phyloP scores from a whole-genome alignment of 2,797 vertebrate genomes.

The Rhabdophis nuchalis region DNA sequence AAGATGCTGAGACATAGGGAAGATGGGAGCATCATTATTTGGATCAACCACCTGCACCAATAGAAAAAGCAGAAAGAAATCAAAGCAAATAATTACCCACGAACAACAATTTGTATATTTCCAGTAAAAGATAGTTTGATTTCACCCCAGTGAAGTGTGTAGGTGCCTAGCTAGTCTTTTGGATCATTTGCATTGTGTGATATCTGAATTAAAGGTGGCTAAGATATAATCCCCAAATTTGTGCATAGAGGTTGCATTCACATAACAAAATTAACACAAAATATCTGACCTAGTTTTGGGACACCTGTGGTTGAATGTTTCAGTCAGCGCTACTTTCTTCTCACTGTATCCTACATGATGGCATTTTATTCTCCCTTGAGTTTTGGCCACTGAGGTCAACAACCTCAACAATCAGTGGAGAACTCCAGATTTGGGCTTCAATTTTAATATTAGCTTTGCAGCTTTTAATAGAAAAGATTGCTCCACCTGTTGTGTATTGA shows the following conservation, averaged over 20 bases:
- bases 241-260: background rate
- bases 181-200: background rate
- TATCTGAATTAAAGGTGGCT: background rate
- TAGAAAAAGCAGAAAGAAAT: constrained; percentile 38
- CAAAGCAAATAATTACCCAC: background rate
- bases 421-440: background rate
- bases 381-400: background rate
- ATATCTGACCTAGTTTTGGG: background rate
- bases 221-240: background rate
- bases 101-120: background rate
- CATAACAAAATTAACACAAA: background rate
- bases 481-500: no score
- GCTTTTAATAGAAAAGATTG: no score
- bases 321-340: background rate
- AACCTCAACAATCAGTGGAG: background rate
- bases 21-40: background rate
- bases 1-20: background rate
- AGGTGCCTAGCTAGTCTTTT: background rate
- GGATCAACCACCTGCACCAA: background rate
- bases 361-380: background rate
- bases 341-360: background rate
- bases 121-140: background rate
- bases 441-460: background rate
- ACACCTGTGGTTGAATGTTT: background rate
- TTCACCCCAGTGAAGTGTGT: background rate